phyloP scores from a whole-genome alignment of 2,888 invertebrate species.

The Andrena praecox region DNA sequence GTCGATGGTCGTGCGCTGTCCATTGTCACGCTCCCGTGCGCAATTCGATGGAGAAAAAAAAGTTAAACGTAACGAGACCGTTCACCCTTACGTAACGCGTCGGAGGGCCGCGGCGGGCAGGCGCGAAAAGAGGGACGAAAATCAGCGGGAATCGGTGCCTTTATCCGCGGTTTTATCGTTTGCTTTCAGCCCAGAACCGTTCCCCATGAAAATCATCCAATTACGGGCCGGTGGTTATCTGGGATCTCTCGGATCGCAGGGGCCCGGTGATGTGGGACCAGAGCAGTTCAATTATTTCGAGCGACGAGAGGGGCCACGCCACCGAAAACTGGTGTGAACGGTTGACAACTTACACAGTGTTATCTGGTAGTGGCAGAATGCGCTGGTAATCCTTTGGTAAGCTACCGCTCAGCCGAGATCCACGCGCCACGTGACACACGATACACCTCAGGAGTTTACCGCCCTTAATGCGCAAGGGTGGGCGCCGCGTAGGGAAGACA shows the following conservation, averaged over 20 bases:
- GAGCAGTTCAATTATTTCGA: constrained; percentile 74
- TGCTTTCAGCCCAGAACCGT: constrained; percentile 74
- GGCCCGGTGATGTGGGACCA: constrained; percentile 16
- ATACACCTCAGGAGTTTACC: constrained; percentile 74
- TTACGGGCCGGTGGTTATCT: constrained; percentile 77
- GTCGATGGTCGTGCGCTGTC: not conserved
- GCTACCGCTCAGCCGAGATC: constrained; percentile 80
- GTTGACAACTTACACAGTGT: constrained; percentile 83
- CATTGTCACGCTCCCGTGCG: constrained; percentile 21
- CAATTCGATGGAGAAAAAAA: constrained; percentile 51
- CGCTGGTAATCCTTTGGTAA: constrained; percentile 81
- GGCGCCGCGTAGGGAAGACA: constrained; percentile 40
- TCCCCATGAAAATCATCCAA: constrained; percentile 84
- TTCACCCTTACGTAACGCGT: constrained; percentile 49
- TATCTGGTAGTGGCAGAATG: constrained; percentile 83
- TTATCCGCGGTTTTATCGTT: constrained; percentile 73
- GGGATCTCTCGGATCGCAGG: constrained; percentile 71
- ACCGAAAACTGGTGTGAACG: constrained; percentile 77
- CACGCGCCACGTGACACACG: constrained; percentile 79
- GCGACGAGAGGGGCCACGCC: constrained; percentile 48
- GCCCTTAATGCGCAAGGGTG: constrained; percentile 47
- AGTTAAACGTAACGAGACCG: constrained; percentile 31
- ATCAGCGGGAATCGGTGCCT: constrained; percentile 49
- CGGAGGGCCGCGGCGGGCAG: not conserved
- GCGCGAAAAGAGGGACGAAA: constrained; percentile 34